Evolutionary conservation across 2,113 vertebrate genomes (phyloP), one percentile per base, ranked within the genome.

Genomic region (Aepyceros melampus): DNA sequence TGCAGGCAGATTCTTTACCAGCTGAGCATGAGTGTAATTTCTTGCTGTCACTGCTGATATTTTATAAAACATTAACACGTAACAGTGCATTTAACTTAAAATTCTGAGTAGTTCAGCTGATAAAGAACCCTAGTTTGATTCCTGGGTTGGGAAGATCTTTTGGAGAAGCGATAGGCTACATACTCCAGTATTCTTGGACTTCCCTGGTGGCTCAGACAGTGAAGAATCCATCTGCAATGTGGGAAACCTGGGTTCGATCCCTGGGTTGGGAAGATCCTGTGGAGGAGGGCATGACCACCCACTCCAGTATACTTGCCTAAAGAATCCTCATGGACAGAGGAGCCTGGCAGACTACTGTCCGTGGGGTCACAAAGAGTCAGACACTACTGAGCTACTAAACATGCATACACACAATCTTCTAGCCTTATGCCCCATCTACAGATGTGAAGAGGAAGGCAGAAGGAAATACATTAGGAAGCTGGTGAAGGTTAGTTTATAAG

Each of bases 41-140:
- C 25, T 97, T 95, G 53, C 47, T 90, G n/a, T 96, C 64, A 83
- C 31, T 96, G 62, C 51, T 88, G 21, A 36, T 95, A 74, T 85
- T 94, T 93, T 74, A 74, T 88, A 81, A 93, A 93, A 71, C 82
- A 13, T 84, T 67, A 95, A 71, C 33, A 91, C n/a, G 1, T 60
- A 79, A n/a, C 62, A 86, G 53, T 83, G 47, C 6, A 11, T 76
- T 94, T 88, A 79, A 88, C 14, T 83, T 36, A 25, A 89, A 36
- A 62, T 85, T 83, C 45, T 53, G 83, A 79, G 67, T 86, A 93
- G 67, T 36, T 40, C 36, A 74, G 19, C 67, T 74, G 67, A 36
- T 74, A 74, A 74, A 74, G n/a, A 74, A 74, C n/a, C 19, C 10
- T 74, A 36, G 36, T 74, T 74, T 0, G 19, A 40, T 74, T 40